A percentile compares a stretch with the other conserved stretches of the same genome.
Conservation (phyloP, 2,113 vertebrate species). For the Anser brachyrhynchus region DNA sequence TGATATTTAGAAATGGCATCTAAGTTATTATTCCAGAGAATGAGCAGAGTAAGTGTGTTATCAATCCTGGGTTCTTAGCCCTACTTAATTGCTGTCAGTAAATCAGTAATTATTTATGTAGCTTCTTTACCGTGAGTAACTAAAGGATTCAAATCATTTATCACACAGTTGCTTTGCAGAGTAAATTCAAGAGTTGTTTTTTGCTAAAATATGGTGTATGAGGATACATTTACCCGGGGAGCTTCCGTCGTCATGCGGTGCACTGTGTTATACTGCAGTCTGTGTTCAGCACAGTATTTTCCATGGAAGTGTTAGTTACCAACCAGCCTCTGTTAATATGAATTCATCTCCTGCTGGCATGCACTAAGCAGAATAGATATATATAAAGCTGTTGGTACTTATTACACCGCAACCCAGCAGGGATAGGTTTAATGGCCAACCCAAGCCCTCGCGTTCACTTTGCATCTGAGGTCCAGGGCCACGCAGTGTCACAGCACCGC, state of each 20-base stretch:
- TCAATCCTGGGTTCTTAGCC: slow-evolving; percentile 25
- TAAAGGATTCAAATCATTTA: not conserved
- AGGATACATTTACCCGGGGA: not conserved
- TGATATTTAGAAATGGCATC: slow-evolving; percentile 8
- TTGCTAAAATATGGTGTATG: rapidly evolving
- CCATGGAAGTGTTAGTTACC: not conserved
- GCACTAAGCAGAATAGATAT: rapidly evolving
- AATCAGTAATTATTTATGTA: slow-evolving; percentile 50
- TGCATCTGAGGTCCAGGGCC: not conserved
- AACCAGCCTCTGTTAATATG: not conserved
- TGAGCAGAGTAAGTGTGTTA: not conserved
- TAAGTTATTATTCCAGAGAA: slow-evolving; percentile 14
- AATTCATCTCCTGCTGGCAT: not conserved
- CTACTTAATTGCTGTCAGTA: slow-evolving; percentile 28
- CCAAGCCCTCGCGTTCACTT: rapidly evolving
- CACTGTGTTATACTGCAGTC: rapidly evolving
- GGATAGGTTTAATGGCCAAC: not conserved
- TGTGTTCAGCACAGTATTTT: not conserved
- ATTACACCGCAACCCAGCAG: not conserved
- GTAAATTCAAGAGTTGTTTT: not conserved
- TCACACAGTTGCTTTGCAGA: not conserved
- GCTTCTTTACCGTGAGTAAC: slow-evolving; percentile 1
- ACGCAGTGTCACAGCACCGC: rapidly evolving
- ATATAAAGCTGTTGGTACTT: not conserved
- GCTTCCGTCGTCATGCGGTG: rapidly evolving